Base-by-base conservation (phyloP, 2,113 vertebrate species). In the Corythaeola cristata region DNA sequence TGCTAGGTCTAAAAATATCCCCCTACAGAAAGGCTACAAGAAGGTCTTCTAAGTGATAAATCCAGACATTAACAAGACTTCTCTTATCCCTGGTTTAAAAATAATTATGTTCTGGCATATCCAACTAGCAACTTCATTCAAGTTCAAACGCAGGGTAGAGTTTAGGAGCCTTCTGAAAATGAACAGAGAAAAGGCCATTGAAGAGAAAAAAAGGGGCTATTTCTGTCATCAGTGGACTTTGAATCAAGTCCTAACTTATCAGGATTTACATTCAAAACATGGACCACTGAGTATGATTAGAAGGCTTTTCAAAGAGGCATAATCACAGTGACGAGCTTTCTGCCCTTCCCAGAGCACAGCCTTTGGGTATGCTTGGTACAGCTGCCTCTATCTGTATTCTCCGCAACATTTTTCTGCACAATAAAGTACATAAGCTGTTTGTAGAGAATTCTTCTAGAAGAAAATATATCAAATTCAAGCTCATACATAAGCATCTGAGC, bases 281-380 rank as follows among this genome's bases (percentile, higher is more conserved):
- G 39, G 79, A 84, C 24, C 79, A 79, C 13, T 37, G 56, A 6
- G 17, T 74, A 78, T 1, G 5, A 89, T 76, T 45, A 86, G 67
- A 74, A 47, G 26, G 68, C 35, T 89, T 87, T 91, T 79, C 50
- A 89, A 92, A 95, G 71, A 83, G 71, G 16, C 37, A 76, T 75
- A 88, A 97, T 88, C 72, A 90, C 32, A 71, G 67, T 56, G 71
- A 85, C 5, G 41, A 94, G 62, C 12, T 78, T 96, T 93, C 88
- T 88, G 79, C 47, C 92, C 66, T 88, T 95, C 79, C 41, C 74
- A 92, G 33, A 84, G 82, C 11, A 5, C 47, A 67, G 63, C 47
- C 56, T 79, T 93, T 55, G 86, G 33, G 58, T 63, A 73, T 28
- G 53, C 30, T 88, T 4, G 1, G 50, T 82, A 80, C 69, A 81